phyloP scores from a whole-genome alignment of 2,113 vertebrate species.

The Mormoops blainvillei region DNA sequence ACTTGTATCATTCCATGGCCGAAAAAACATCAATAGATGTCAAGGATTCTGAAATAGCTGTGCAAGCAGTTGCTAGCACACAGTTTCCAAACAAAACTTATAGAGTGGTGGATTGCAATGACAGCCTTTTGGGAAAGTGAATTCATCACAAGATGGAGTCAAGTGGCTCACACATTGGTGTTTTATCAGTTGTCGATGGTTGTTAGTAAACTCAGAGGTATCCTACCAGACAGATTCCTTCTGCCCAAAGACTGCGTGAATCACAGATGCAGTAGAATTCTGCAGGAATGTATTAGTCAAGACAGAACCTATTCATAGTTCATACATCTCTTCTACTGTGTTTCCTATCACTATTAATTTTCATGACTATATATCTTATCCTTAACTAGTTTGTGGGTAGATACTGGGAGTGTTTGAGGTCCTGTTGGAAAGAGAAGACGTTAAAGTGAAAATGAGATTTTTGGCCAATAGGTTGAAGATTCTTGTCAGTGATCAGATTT shows the following conservation, averaged over 20 bases:
- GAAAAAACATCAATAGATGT: conserved; percentile 22
- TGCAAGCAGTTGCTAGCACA: background rate
- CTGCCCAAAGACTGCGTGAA: background rate
- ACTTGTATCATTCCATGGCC: conserved; percentile 36
- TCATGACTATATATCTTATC: background rate
- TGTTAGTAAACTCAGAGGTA: conserved; percentile 39
- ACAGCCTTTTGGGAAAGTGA: conserved; percentile 29
- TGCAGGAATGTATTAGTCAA: background rate
- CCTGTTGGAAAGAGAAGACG: background rate
- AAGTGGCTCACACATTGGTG: conserved; percentile 44
- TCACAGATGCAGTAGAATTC: background rate
- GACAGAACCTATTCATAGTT: background rate
- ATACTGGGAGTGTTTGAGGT: background rate
- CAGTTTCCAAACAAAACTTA: conserved; percentile 29
- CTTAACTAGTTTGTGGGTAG: background rate
- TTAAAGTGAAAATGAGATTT: background rate
- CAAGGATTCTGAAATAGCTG: conserved; percentile 52
- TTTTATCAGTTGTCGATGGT: conserved; percentile 48
- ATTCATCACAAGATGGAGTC: conserved; percentile 45
- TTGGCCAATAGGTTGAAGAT: background rate
- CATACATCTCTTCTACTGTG: background rate
- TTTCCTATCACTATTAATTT: background rate
- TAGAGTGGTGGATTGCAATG: background rate
- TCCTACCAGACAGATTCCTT: background rate
- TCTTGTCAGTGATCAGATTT: background rate